Base-by-base conservation (phyloP, 2,888 invertebrate species). In the Clivina fossor region DNA sequence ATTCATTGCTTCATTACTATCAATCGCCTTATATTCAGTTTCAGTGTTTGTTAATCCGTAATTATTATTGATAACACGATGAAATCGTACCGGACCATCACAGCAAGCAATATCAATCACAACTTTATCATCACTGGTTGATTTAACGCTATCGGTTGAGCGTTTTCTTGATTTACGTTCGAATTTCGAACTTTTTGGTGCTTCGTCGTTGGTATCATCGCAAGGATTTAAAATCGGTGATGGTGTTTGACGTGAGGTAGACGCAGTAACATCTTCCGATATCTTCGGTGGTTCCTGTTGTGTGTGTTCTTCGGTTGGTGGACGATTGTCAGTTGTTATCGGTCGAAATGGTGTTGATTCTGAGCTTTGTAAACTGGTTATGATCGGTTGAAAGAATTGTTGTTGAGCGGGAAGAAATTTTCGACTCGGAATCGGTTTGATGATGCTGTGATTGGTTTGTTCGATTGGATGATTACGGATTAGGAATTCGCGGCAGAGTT, bases 51-150 rank as follows among this genome's bases (percentile, higher is more conserved):
- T 69, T 5, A 73, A 57, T 2, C 78, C 82, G 76, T 91, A 93
- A 56, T 90, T 89, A 44, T 83, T 84, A 75, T 93, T 93, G 2
- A 91, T 76, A 2, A 93, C 90, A 1, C 93, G 80, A 64, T 90
- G 89, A 74, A 93, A 89, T 19, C 87, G 80, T 0, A 93, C 92
- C 0, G 93, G 93, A 0, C 93, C 93, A 72, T 93, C 93, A 72
- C 93, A 93, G 60, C 88, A 91, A 0, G 93, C 93, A n/a, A 93
- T 82, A 72, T 93, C 93, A 58, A 90, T 75, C 1, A 92, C 84
- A 0, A 88, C 83, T 68, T 81, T 82, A 22, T 73, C 71, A 60
- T 66, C 64, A 13, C 58, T 61, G 26, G 54, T 55, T 13, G 59
- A 56, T 47, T 58, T 56, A 28, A 37, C 5, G 15, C 35, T 47